These are phyloP conservation scores for Dexiosoma caninum DNA, from an alignment of 2,888 invertebrate species.

Conservation along the genomic window DNA sequence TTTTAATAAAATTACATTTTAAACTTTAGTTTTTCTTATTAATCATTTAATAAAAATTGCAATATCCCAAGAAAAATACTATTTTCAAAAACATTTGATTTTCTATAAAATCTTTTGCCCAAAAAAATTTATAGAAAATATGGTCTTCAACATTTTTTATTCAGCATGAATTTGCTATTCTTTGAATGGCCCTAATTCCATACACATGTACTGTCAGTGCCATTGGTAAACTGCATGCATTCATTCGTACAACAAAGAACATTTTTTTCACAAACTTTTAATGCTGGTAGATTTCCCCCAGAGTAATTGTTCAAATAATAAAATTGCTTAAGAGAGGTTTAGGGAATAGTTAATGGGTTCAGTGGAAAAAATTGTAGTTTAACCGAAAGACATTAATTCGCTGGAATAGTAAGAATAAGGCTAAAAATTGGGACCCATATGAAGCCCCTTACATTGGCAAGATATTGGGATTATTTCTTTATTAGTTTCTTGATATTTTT, in stretches of 20 bases:
- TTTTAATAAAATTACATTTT: too few relatives aligned
- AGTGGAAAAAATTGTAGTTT: background rate
- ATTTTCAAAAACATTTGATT: too few relatives aligned
- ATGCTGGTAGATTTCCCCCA: constrained; percentile 58
- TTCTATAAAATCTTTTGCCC: too few relatives aligned
- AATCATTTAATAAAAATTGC: too few relatives aligned
- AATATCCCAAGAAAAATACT: too few relatives aligned
- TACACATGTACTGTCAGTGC: background rate
- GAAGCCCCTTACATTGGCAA: too few relatives aligned
- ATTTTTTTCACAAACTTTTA: constrained; percentile 44
- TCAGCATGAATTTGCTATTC: too few relatives aligned
- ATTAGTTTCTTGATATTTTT: too few relatives aligned
- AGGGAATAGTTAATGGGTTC: constrained; percentile 18
- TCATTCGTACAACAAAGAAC: constrained; percentile 27
- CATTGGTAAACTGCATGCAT: constrained; percentile 17
- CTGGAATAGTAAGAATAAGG: background rate
- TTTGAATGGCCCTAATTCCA: background rate
- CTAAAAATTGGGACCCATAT: background rate
- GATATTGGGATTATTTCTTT: too few relatives aligned
- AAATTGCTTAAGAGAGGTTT: constrained; percentile 25
- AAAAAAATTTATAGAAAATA: too few relatives aligned
- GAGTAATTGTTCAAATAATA: constrained; percentile 56
- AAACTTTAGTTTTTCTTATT: too few relatives aligned
- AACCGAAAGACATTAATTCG: background rate
- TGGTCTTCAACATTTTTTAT: too few relatives aligned